Evolutionary conservation across 2,797 vertebrate genomes (phyloP).

Genomic region (Eremophila alpestris): DNA sequence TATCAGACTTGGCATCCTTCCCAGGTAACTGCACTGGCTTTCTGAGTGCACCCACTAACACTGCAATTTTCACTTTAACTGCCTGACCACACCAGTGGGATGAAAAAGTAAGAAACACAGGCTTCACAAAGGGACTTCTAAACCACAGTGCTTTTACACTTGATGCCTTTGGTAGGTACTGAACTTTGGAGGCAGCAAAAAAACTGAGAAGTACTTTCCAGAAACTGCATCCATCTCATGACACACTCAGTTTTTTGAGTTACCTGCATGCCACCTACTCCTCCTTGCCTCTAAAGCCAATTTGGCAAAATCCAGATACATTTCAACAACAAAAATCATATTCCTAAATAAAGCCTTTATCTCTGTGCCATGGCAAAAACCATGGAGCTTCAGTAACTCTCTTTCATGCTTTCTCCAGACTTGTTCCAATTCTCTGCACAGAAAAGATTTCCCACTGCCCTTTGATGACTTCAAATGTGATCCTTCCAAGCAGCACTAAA

Average conservation of each 20-base stretch:
- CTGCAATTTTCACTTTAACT: not conserved
- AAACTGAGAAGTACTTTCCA: not conserved
- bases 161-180: not conserved
- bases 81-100: not conserved
- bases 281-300: not conserved
- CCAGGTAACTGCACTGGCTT: not conserved
- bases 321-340: not conserved
- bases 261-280: not conserved
- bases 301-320: not conserved
- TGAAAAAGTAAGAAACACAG: not conserved
- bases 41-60: not conserved
- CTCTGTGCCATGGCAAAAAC: not conserved
- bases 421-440: not conserved
- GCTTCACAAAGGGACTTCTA: not conserved
- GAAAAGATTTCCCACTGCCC: not conserved
- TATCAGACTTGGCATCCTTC: not conserved
- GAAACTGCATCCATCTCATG: not conserved
- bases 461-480: not conserved
- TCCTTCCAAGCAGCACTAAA: not conserved
- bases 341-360: not conserved
- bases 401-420: not conserved
- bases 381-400: not conserved
- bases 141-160: not conserved
- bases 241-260: not conserved
- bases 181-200: not conserved